Percentiles rank a stretch among this genome's conserved stretches.
Conservation (phyloP, 2,888 invertebrate species). For the Megaustenia siamemsis region DNA sequence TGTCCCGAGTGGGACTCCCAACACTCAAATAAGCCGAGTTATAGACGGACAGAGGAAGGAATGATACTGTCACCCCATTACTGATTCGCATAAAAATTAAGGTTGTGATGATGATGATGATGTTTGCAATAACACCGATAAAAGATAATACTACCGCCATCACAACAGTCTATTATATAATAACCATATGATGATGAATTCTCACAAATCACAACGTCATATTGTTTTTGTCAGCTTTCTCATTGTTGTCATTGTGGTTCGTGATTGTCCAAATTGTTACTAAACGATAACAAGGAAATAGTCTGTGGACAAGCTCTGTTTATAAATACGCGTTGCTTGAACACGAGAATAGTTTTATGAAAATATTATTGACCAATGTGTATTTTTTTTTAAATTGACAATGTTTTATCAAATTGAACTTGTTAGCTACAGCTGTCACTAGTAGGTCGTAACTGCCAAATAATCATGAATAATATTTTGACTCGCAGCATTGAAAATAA, state of each 20-base stretch:
- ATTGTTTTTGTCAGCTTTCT: neutral
- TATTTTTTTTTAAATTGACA: too few relatives aligned
- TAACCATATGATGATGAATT: neutral
- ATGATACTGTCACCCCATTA: slow-evolving; percentile 29
- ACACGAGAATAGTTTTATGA: too few relatives aligned
- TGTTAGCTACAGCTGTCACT: too few relatives aligned
- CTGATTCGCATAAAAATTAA: slow-evolving; percentile 13
- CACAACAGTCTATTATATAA: neutral
- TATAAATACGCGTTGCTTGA: too few relatives aligned
- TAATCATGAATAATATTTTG: too few relatives aligned
- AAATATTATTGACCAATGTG: too few relatives aligned
- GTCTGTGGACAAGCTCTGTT: too few relatives aligned
- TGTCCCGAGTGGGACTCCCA: neutral
- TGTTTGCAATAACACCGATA: slow-evolving; percentile 12
- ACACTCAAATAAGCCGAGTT: neutral
- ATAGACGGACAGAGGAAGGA: slow-evolving; percentile 1
- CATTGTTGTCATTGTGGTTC: neutral
- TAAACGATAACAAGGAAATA: too few relatives aligned
- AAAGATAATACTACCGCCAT: neutral
- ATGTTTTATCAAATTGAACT: too few relatives aligned
- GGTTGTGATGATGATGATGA: slow-evolving; percentile 27
- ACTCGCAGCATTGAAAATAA: too few relatives aligned
- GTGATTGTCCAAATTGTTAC: too few relatives aligned
- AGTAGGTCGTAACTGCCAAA: too few relatives aligned
- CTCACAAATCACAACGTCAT: neutral